Evolutionary conservation across 1,140 invertebrate genomes (phyloP).

Genomic region (Neuroterus valhalla): DNA sequence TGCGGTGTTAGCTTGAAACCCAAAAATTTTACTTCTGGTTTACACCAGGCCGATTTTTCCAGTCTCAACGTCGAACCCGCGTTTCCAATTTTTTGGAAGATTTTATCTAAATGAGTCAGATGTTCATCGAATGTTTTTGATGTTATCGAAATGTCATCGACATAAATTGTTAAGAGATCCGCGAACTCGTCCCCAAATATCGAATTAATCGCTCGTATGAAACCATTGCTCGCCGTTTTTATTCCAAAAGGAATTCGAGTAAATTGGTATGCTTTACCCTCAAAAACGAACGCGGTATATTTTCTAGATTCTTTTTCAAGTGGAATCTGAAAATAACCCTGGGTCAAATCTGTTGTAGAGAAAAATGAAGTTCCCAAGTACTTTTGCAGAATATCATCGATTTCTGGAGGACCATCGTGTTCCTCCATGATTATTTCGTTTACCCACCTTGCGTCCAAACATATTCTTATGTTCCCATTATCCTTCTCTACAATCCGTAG

Average conservation of each 20-base stretch:
- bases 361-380: background rate
- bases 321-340: background rate
- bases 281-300: background rate
- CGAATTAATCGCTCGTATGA: slow-evolving; percentile 34
- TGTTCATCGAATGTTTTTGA: slow-evolving; percentile 22
- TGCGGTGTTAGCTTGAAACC: background rate
- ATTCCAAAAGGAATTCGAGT: background rate
- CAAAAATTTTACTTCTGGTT: slow-evolving; percentile 22
- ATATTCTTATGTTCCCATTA: background rate
- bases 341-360: background rate
- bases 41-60: slow-evolving; percentile 26
- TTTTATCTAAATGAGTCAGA: background rate
- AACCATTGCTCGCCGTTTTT: background rate
- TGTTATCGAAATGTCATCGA: slow-evolving; percentile 23
- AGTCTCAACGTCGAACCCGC: slow-evolving; percentile 25
- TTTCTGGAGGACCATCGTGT: no score
- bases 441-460: background rate
- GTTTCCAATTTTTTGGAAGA: slow-evolving; percentile 5
- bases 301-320: background rate
- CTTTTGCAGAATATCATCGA: background rate
- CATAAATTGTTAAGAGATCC: background rate
- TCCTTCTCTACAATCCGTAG: background rate
- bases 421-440: no score
- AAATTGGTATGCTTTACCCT: background rate
- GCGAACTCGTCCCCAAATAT: background rate